phyloP scores from a whole-genome alignment of 2,113 vertebrate genomes.

The Plecturocebus donacophilus region DNA sequence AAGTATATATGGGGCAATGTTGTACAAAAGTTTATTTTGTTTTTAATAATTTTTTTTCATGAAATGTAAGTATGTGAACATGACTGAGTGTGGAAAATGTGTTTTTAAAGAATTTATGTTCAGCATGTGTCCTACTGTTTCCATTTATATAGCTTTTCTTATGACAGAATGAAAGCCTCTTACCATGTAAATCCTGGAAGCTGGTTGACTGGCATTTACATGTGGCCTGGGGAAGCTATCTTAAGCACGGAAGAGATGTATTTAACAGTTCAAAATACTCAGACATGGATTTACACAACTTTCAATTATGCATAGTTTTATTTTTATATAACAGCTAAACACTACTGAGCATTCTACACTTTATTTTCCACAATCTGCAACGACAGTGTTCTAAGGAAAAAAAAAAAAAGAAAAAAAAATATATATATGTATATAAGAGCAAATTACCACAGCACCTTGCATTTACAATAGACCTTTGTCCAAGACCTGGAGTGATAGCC shows the following conservation, averaged over 20 bases:
- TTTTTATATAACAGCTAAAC: not conserved
- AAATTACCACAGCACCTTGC: not conserved
- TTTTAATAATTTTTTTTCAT: not conserved
- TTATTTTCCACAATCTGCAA: not conserved
- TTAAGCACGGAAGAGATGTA: not conserved
- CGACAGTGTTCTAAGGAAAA: not conserved
- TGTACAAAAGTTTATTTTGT: not conserved
- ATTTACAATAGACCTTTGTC: not conserved
- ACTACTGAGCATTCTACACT: not conserved
- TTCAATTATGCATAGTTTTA: not conserved
- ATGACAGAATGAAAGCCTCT: not conserved
- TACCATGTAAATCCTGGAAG: not conserved
- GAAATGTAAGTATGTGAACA: not conserved
- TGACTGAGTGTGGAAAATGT: not conserved
- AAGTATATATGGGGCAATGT: not conserved
- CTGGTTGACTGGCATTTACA: not conserved
- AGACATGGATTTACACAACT: not conserved
- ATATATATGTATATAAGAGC: not conserved
- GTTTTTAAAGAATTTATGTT: not conserved
- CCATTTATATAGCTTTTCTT: not conserved
- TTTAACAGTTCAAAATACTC: not conserved
- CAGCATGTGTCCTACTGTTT: not conserved
- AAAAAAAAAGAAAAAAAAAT: not conserved
- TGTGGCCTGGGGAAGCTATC: not conserved
- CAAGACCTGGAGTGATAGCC: not conserved